Evolutionary conservation across 1,140 invertebrate genomes (phyloP).

Genomic region (Aphelenchoides fujianensis): DNA sequence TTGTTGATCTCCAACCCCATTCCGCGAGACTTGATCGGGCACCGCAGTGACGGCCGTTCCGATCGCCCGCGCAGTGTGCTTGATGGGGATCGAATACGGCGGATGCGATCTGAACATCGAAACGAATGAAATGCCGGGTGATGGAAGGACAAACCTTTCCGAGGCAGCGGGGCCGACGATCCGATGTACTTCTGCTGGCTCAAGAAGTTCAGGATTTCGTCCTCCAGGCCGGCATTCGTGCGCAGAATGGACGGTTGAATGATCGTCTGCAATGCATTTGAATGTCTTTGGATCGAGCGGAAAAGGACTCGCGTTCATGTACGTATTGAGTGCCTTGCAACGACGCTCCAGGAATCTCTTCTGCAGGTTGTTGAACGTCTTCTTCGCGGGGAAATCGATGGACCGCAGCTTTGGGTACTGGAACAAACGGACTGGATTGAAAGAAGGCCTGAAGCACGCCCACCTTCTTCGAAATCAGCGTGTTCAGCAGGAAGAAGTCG

Average conservation of each 20-base stretch:
- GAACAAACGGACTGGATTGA: slow-evolving; percentile 51
- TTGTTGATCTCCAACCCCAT: slow-evolving; percentile 57
- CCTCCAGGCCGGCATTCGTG: slow-evolving; percentile 70
- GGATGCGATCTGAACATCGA: slow-evolving; percentile 37
- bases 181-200: slow-evolving; percentile 76
- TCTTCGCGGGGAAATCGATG: slow-evolving; percentile 83
- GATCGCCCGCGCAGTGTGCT: slow-evolving; percentile 54
- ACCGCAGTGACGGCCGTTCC: slow-evolving; percentile 55
- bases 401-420: slow-evolving; percentile 77
- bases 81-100: slow-evolving; percentile 56
- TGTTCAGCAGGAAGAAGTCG: slow-evolving; percentile 83
- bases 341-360: slow-evolving; percentile 79
- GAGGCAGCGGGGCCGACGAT: slow-evolving; percentile 63
- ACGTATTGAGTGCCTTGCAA: slow-evolving; percentile 78
- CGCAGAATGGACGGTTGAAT: slow-evolving; percentile 69
- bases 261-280: background rate
- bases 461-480: slow-evolving; percentile 69
- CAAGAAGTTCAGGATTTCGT: slow-evolving; percentile 74
- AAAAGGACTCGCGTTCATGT: slow-evolving; percentile 69
- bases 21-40: slow-evolving; percentile 55
- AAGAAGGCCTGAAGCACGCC: slow-evolving; percentile 60
- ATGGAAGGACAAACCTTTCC: slow-evolving; percentile 64
- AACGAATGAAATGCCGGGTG: too few relatives aligned
- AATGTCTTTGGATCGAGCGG: background rate
- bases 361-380: slow-evolving; percentile 87